Percentiles rank a stretch among this genome's conserved stretches.
phyloP scores from a whole-genome alignment of 2,888 invertebrate species.

The Blastobasis adustella region DNA sequence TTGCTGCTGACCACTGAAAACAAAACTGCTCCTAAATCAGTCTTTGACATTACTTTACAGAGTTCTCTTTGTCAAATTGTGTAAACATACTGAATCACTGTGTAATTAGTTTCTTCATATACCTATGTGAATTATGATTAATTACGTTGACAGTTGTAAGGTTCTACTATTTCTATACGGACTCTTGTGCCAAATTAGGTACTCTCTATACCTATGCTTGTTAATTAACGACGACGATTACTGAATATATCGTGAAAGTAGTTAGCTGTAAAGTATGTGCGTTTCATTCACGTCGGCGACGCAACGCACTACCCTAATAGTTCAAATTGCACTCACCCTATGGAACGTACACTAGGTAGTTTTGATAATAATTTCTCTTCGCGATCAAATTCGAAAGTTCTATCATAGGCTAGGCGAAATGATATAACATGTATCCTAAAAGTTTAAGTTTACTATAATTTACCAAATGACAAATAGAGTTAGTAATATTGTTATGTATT shows the following conservation, averaged over 20 bases:
- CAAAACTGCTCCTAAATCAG: no score
- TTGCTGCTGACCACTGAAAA: background rate
- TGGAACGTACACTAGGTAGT: conserved; percentile 68
- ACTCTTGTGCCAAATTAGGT: conserved; percentile 66
- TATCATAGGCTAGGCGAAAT: conserved; percentile 73
- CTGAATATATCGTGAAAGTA: conserved; percentile 59
- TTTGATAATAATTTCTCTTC: conserved; percentile 73
- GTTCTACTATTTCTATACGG: conserved; percentile 18
- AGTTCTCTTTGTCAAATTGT: no score
- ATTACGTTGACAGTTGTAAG: conserved; percentile 9
- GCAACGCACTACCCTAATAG: conserved; percentile 61
- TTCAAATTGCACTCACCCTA: conserved; percentile 65
- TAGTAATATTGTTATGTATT: conserved; percentile 26
- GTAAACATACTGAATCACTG: no score
- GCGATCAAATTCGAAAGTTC: conserved; percentile 71
- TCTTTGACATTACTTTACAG: no score
- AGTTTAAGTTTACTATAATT: conserved; percentile 43
- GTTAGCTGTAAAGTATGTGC: conserved; percentile 64
- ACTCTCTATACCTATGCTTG: conserved; percentile 42
- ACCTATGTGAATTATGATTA: background rate
- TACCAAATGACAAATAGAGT: conserved; percentile 32
- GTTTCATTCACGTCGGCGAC: conserved; percentile 61
- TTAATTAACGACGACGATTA: conserved; percentile 45
- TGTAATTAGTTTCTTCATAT: no score
- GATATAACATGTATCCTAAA: conserved; percentile 56